Base-by-base conservation (phyloP, 1,140 invertebrate genomes). In the Drosophila ogumai region DNA sequence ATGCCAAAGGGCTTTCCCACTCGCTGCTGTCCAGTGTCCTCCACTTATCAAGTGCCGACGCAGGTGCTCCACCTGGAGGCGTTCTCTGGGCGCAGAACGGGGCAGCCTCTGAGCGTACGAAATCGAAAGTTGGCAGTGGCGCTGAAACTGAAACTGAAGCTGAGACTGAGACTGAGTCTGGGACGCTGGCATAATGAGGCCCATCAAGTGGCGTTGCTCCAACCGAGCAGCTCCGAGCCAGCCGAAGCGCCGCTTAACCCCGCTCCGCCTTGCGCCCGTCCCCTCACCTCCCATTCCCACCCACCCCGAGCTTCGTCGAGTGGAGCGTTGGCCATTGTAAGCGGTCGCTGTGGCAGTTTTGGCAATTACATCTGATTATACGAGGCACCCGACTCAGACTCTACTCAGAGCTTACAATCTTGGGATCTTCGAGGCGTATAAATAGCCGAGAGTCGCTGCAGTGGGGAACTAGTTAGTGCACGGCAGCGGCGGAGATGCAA, bases 361-460 rank as follows among this genome's bases (percentile, higher is more conserved):
- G 84, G 84, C 85, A 84, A 88, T 84, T 84, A 87, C 80, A 88
- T 59, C 80, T 87, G 82, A 87, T 87, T 87, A 88, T 69, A 82
- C 66, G 79, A 79, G 60, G 46, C 36, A 67, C 46, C 50, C 43
- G 56, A 38, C 63, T 34, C 60, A 44, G 38, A n/a, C 56, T 44
- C 28, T 5, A 19, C 13, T 54, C 1, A 28, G 44, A 38, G 68
- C 40, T 63, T 34, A 73, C 68, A 75, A 75, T 75, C 57, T 73
- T 71, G 64, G 66, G 25, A 36, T 61, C 32, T 52, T 43, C 31
- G 59, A 36, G 60, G 46, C 19, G 85, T 87, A 87, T 87, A 87
- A 87, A 87, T 84, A 84, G 76, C 52, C 52, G 80, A 77, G 71
- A 77, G 72, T 80, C 73, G 50, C 60, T 86, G 72, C 72, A 88